Evolutionary conservation across 2,888 invertebrate species (phyloP).

Genomic region (Timema podura): DNA sequence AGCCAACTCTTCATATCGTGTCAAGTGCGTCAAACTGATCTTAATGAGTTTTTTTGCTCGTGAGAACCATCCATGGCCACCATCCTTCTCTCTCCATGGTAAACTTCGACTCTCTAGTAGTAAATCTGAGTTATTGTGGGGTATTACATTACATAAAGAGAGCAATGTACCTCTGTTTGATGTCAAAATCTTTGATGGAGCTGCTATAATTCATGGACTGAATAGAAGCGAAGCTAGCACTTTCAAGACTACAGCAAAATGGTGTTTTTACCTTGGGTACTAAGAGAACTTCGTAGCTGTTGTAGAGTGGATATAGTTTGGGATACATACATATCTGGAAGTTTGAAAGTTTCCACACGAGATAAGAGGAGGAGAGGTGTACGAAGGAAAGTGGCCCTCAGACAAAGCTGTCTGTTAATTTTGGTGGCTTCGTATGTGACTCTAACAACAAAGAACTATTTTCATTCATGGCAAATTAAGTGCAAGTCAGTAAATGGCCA

Average conservation of each 20-base stretch:
- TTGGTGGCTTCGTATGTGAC: background rate
- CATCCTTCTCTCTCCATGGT: background rate
- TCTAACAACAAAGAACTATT: conserved; percentile 1
- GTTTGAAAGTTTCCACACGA: background rate
- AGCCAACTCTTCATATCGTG: background rate
- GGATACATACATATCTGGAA: background rate
- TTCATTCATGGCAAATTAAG: background rate
- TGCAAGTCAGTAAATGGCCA: background rate
- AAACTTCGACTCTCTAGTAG: conserved; percentile 3
- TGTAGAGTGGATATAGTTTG: background rate
- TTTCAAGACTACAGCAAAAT: background rate
- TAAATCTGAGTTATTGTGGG: background rate
- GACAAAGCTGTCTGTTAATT: background rate
- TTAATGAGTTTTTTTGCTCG: conserved; percentile 5
- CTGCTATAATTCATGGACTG: background rate
- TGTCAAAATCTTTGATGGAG: conserved; percentile 3
- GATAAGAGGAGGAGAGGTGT: background rate
- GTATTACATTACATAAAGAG: background rate
- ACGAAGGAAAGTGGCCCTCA: background rate
- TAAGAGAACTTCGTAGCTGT: background rate
- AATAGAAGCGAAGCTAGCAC: background rate
- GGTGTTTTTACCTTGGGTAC: background rate
- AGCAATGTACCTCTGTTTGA: background rate
- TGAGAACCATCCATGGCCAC: conserved; percentile 2
- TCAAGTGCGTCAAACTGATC: conserved; percentile 1